Percentiles rank a stretch among this genome's conserved stretches.
phyloP scores from a whole-genome alignment of 2,888 invertebrate species.

The Hylaea fasciaria region DNA sequence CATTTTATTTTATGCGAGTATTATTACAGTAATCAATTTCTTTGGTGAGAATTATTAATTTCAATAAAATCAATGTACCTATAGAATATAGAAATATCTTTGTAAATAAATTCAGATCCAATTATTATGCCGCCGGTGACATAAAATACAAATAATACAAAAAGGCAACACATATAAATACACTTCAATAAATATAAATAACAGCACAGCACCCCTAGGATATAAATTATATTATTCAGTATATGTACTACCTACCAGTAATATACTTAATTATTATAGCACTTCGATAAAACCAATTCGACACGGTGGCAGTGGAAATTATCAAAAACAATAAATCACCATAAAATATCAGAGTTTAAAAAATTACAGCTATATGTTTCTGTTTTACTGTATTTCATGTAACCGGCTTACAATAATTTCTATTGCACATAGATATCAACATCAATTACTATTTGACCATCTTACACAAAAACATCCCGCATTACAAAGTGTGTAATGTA shows the following conservation, averaged over 20 bases:
- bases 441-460: background rate
- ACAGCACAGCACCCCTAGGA: no score
- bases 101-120: slow-evolving; percentile 56
- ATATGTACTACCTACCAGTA: no score
- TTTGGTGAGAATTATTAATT: slow-evolving; percentile 79
- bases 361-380: background rate
- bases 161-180: background rate
- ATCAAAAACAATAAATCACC: no score
- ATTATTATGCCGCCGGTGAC: slow-evolving; percentile 38
- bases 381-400: slow-evolving; percentile 3
- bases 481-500: slow-evolving; percentile 56
- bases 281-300: no score
- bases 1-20: slow-evolving; percentile 74
- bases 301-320: no score
- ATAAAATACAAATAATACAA: slow-evolving; percentile 2
- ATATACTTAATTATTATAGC: no score
- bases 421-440: slow-evolving; percentile 50
- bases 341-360: background rate
- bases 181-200: background rate
- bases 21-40: slow-evolving; percentile 76
- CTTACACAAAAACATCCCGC: slow-evolving; percentile 52
- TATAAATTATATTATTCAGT: background rate
- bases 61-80: slow-evolving; percentile 57
- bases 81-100: slow-evolving; percentile 40
- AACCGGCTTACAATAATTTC: slow-evolving; percentile 5